Conservation (phyloP, 2,797 vertebrate genomes). For the Salarias fasciatus region DNA sequence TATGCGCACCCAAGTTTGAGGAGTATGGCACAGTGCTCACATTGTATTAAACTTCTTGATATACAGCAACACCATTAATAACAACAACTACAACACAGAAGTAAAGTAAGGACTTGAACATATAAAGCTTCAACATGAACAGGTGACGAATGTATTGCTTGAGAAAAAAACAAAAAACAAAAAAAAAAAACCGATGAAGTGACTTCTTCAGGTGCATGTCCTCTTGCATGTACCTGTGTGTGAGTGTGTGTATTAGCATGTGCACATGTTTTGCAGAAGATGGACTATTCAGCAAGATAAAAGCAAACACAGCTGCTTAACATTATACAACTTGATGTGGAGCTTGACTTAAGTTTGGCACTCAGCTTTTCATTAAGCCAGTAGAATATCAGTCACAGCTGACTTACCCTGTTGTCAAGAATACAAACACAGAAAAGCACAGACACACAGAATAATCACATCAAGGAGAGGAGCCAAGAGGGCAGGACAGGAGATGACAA, state of each 20-base stretch:
- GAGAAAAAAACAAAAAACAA: conserved; percentile 60
- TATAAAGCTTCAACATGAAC: conserved; percentile 62
- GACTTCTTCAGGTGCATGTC: conserved; percentile 10
- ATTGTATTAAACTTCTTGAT: conserved; percentile 72
- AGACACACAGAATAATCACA: conserved; percentile 74
- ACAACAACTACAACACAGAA: conserved; percentile 70
- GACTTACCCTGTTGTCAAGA: conserved; percentile 86
- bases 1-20: conserved; percentile 67
- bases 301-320: conserved; percentile 67
- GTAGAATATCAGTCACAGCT: conserved; percentile 80
- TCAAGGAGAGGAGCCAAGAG: conserved; percentile 63
- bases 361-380: conserved; percentile 83
- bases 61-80: conserved; percentile 75
- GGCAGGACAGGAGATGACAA: conserved; percentile 16
- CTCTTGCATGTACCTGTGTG: conserved; percentile 19
- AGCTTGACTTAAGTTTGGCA: conserved; percentile 81
- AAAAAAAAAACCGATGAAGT: conserved; percentile 22
- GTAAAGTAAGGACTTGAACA: conserved; percentile 45
- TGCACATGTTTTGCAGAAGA: conserved; percentile 39
- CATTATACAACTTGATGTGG: conserved; percentile 69
- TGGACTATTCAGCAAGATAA: conserved; percentile 51
- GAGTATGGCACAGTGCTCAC: conserved; percentile 83
- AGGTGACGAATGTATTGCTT: conserved; percentile 79
- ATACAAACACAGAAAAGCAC: conserved; percentile 82
- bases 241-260: conserved; percentile 23